Percentiles rank a stretch among this genome's conserved stretches.
phyloP scores from a whole-genome alignment of 2,113 vertebrate genomes.

The Stigmatopora nigra region DNA sequence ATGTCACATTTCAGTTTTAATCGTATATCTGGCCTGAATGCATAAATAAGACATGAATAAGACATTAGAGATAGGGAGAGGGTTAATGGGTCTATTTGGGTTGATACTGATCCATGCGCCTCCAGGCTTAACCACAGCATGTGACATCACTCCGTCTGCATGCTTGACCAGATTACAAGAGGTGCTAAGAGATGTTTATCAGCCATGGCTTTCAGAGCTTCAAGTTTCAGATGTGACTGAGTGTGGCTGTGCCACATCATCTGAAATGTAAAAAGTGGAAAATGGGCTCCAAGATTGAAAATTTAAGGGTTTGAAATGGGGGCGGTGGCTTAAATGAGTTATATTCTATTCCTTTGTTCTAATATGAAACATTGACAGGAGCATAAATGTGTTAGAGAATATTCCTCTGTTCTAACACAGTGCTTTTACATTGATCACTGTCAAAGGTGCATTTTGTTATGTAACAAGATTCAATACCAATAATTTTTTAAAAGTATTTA shows the following conservation, averaged over 20 bases:
- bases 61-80: not conserved
- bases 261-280: not conserved
- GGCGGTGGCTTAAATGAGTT: not conserved
- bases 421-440: too few relatives aligned
- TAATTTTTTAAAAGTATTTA: too few relatives aligned
- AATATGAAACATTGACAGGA: not conserved
- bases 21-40: not conserved
- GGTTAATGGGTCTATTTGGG: slow-evolving; percentile 44
- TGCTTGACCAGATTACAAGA: slow-evolving; percentile 45
- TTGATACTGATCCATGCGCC: slow-evolving; percentile 40
- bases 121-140: slow-evolving; percentile 46
- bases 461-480: too few relatives aligned
- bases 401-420: too few relatives aligned
- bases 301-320: not conserved
- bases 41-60: not conserved
- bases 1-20: not conserved
- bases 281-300: not conserved
- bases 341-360: not conserved
- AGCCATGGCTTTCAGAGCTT: slow-evolving; percentile 23
- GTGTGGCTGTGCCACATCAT: not conserved
- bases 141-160: slow-evolving; percentile 56
- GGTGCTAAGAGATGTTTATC: slow-evolving; percentile 45
- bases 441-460: too few relatives aligned
- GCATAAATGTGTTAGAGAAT: not conserved
- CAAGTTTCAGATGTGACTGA: slow-evolving; percentile 26